Base-by-base conservation (phyloP, 2,888 invertebrate genomes). In the Penaeus monodon region DNA sequence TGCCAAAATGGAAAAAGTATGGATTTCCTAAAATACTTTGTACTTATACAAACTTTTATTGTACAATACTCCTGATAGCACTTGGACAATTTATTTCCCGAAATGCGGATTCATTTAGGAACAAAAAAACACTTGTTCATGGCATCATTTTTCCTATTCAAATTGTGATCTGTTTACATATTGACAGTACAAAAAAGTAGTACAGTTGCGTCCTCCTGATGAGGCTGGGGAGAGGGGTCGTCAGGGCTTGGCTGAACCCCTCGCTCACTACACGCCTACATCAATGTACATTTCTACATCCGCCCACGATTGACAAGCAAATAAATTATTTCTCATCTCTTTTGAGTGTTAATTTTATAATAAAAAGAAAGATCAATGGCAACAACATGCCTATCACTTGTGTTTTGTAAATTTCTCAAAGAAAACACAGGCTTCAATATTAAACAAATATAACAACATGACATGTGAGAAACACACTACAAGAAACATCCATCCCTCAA, bases 111-210 rank as follows among this genome's bases (percentile, higher is more conserved):
- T 57, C 57, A 57, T 57, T 63, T 81, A 80, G 70, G 77, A 76
- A 63, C 63, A 64, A n/a, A 84, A 70, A 81, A 74, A 49, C 57
- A 70, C 57, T 70, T 27, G 22, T 65, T 73, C 76, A 83, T 88
- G 88, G 88, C 88, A 83, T 84, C 88, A 88, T 83, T 85, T 89
- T 89, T 88, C 86, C 88, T 88, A 88, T 89, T 89, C 88, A 89
- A 89, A 89, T 89, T 88, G 88, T 89, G 89, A 88, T 89, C 88
- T 85, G 88, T 89, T 88, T 89, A 89, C 89, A 89, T 89, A 88
- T 88, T 88, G 89, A 89, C 89, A 89, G 89, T 89, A 89, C 89
- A 89, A 89, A 89, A 89, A 89, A 79, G 88, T 89, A 88, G 81
- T 88, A 80, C 76, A 76, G 80, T 85, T 81, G 85, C 81, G 76